Conservation (phyloP, 2,888 invertebrate genomes). For the Drosophila yooni region DNA sequence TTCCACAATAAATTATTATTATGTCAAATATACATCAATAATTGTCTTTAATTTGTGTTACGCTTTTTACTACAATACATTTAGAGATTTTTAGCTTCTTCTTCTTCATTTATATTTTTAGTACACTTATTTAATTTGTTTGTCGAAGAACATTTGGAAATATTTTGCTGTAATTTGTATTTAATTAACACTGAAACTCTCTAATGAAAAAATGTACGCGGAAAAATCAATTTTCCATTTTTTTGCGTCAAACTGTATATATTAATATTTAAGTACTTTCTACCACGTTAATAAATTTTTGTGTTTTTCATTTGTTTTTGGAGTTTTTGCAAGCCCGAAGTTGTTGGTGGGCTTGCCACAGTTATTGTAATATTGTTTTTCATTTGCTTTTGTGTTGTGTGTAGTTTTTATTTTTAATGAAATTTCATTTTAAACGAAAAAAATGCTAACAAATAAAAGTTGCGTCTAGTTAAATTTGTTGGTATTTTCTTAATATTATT, state of each 20-base stretch:
- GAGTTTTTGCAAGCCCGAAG: constrained; percentile 58
- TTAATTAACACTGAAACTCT: constrained; percentile 67
- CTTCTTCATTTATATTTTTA: constrained; percentile 33
- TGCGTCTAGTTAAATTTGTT: constrained; percentile 66
- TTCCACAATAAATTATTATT: constrained; percentile 37
- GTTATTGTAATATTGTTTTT: constrained; percentile 83
- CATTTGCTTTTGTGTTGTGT: constrained; percentile 63
- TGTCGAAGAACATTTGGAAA: constrained; percentile 66
- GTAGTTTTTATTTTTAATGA: constrained; percentile 30
- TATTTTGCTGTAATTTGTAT: constrained; percentile 47
- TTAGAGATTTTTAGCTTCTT: constrained; percentile 40
- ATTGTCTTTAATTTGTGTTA: constrained; percentile 33
- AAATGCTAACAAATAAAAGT: constrained; percentile 63
- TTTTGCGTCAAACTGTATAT: constrained; percentile 42
- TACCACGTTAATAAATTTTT: constrained; percentile 61
- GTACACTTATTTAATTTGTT: constrained; percentile 79
- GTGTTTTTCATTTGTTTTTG: constrained; percentile 31
- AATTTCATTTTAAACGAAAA: constrained; percentile 49
- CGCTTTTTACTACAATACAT: constrained; percentile 63
- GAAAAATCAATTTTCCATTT: constrained; percentile 45
- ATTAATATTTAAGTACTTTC: constrained; percentile 50
- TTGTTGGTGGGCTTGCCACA: constrained; percentile 76
- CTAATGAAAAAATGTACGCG: constrained; percentile 71
- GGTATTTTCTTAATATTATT: constrained; percentile 60
- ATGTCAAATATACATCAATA: constrained; percentile 74